A percentile compares a stretch with the other conserved stretches of the same genome.
phyloP scores from a whole-genome alignment of 2,888 invertebrate species.

The Drosophila setosimentum region DNA sequence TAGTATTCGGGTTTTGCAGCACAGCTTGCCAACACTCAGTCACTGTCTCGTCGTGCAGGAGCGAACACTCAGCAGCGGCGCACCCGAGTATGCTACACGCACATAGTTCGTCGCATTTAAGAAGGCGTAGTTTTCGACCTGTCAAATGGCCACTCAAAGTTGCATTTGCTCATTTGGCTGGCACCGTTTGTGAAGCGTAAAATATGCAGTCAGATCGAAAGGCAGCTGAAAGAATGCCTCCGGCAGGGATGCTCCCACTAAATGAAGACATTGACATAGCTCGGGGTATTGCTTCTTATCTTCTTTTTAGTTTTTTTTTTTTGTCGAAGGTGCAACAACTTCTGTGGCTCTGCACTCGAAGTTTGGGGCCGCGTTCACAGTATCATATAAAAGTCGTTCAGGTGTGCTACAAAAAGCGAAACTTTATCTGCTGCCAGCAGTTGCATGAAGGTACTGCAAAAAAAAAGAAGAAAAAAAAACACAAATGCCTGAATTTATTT shows the following conservation, averaged over 20 bases:
- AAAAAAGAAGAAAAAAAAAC: background rate
- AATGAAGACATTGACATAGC: slow-evolving; percentile 71
- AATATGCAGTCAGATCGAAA: slow-evolving; percentile 43
- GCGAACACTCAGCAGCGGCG: slow-evolving; percentile 31
- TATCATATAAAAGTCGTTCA: slow-evolving; percentile 58
- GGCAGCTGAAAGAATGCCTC: background rate
- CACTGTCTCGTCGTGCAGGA: slow-evolving; percentile 17
- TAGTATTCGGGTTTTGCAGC: slow-evolving; percentile 12
- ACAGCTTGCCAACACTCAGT: slow-evolving; percentile 40
- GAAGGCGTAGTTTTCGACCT: slow-evolving; percentile 31
- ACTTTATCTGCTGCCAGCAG: slow-evolving; percentile 61
- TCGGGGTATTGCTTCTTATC: slow-evolving; percentile 26
- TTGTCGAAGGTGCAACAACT: background rate
- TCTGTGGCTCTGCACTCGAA: slow-evolving; percentile 12
- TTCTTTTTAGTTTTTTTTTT: background rate
- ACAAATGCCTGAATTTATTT: slow-evolving; percentile 66
- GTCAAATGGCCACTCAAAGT: slow-evolving; percentile 18
- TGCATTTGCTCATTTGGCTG: slow-evolving; percentile 27
- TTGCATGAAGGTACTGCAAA: slow-evolving; percentile 13
- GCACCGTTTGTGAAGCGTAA: slow-evolving; percentile 38
- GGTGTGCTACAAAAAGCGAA: slow-evolving; percentile 61
- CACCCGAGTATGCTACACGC: slow-evolving; percentile 32
- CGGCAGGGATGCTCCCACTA: slow-evolving; percentile 7
- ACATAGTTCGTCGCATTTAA: slow-evolving; percentile 4
- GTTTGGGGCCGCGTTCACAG: slow-evolving; percentile 26